phyloP scores from a whole-genome alignment of 2,113 vertebrate species.

The Erinaceus europaeus region DNA sequence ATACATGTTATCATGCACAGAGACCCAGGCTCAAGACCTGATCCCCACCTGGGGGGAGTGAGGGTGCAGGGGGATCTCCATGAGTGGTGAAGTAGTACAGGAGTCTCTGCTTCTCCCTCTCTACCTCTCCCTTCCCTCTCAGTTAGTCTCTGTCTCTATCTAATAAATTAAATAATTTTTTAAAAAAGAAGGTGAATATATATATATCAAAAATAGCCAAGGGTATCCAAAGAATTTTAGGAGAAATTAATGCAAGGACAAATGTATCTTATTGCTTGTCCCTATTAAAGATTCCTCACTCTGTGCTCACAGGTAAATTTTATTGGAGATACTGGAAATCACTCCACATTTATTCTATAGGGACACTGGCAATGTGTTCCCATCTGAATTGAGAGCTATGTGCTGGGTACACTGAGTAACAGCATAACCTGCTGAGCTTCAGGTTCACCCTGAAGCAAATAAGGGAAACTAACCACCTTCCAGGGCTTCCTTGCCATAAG shows the following conservation, averaged over 20 bases:
- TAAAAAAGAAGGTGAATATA: too few relatives aligned
- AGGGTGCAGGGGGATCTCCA: too few relatives aligned
- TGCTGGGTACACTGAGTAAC: neutral
- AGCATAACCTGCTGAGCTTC: neutral
- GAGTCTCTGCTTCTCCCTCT: too few relatives aligned
- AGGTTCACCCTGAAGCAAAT: neutral
- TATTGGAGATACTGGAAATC: neutral
- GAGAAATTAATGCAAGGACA: neutral
- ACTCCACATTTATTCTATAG: neutral
- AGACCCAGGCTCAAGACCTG: too few relatives aligned
- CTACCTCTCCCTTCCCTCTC: too few relatives aligned
- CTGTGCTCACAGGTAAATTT: neutral
- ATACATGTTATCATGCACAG: too few relatives aligned
- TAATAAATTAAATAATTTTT: too few relatives aligned
- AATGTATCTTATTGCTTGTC: neutral
- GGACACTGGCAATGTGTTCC: neutral
- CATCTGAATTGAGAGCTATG: neutral
- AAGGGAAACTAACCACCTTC: neutral
- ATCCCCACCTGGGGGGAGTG: too few relatives aligned
- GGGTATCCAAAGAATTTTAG: neutral
- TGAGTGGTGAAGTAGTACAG: too few relatives aligned
- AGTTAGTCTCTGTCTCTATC: too few relatives aligned
- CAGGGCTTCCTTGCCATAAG: neutral
- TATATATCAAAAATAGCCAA: too few relatives aligned
- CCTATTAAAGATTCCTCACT: too few relatives aligned